Percentiles rank a stretch among this genome's conserved stretches.
Evolutionary conservation across 35 echinoderm and acorn worm species (phyloP).

Genomic region (Stichopus chloronotus): DNA sequence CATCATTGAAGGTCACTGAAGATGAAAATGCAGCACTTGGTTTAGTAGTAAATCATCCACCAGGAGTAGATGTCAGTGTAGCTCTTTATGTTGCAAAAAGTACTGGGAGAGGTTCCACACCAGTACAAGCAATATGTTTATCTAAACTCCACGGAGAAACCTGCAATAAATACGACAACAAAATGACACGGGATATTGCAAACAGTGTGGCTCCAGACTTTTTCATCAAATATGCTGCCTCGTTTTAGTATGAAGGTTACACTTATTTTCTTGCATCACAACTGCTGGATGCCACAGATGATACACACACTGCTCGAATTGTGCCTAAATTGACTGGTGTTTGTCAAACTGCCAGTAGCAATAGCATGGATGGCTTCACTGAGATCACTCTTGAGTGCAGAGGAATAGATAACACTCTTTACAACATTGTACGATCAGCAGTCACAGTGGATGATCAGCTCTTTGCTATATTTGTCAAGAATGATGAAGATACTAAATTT

Average conservation of each 20-base stretch:
- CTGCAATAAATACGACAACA: neutral
- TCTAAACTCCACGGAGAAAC: no score
- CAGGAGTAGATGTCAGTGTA: no score
- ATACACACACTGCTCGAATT: neutral
- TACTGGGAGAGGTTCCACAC: no score
- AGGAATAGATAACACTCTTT: neutral
- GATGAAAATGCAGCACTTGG: no score
- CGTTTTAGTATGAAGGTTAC: neutral
- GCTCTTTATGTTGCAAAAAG: no score
- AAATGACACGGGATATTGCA: neutral
- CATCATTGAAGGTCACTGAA: neutral
- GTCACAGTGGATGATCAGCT: neutral
- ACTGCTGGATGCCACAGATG: neutral
- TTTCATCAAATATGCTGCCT: conserved; percentile 2
- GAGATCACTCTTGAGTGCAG: neutral
- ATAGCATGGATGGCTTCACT: neutral
- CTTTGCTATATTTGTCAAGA: no score
- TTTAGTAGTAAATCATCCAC: neutral
- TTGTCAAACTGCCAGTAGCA: neutral
- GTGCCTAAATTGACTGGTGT: neutral
- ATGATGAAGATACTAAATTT: neutral
- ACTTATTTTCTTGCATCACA: conserved; percentile 2
- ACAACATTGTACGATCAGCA: neutral
- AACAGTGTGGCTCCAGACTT: neutral
- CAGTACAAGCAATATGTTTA: no score